Percentiles rank a stretch among this genome's conserved stretches.
Conservation (phyloP, 30 jellyfish, hydroid and myxozoan genomes). For the Chrysaora quinquecirrha region DNA sequence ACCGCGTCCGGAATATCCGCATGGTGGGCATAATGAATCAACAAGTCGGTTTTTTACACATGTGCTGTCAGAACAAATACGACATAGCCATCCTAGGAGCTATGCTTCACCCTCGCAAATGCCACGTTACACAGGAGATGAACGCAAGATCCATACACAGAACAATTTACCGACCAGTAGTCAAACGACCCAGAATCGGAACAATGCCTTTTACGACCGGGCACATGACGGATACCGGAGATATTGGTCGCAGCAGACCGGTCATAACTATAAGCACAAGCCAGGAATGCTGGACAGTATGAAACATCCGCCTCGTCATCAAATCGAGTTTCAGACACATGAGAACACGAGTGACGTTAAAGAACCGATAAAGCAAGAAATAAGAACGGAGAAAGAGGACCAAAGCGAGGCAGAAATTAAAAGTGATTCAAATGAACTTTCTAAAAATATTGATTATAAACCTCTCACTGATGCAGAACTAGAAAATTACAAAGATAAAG, state of each 20-base stretch:
- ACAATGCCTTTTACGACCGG: constrained; percentile 1
- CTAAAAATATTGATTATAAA: not conserved
- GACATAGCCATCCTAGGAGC: constrained; percentile 29
- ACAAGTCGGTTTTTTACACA: constrained; percentile 63
- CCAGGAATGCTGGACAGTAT: constrained; percentile 61
- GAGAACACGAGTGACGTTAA: not conserved
- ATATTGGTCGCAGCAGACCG: constrained; percentile 15
- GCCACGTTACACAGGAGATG: not conserved
- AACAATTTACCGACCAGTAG: not conserved
- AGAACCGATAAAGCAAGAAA: not conserved
- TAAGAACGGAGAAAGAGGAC: not conserved
- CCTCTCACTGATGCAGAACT: constrained; percentile 27
- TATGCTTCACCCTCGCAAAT: constrained; percentile 2
- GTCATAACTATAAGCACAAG: constrained; percentile 26
- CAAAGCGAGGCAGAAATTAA: not conserved
- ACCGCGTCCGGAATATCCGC: constrained; percentile 7
- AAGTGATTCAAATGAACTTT: too few species aligned
- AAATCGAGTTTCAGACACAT: not conserved
- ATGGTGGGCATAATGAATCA: constrained; percentile 24
- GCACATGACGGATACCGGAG: constrained; percentile 9
- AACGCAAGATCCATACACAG: constrained; percentile 13
- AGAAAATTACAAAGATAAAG: constrained; percentile 16
- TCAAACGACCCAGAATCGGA: not conserved
- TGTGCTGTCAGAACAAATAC: constrained; percentile 60
- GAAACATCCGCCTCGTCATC: constrained; percentile 27